Evolutionary conservation across 2,113 vertebrate genomes (phyloP).

Genomic region (Lampris incognitus): DNA sequence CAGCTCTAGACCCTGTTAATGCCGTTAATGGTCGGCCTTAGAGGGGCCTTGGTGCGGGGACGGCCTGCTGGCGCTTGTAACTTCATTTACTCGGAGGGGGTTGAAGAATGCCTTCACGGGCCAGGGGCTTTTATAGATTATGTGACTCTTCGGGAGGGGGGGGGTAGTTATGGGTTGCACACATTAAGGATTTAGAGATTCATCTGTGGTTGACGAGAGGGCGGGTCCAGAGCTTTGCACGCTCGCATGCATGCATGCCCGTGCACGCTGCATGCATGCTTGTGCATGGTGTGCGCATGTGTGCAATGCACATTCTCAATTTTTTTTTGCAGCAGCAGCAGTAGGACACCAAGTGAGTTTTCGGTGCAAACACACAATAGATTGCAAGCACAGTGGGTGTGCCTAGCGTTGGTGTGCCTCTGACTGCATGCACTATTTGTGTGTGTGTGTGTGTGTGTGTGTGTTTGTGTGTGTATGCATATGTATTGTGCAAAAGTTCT

Average conservation of each 20-base stretch:
- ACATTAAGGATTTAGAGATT: slow-evolving; percentile 6
- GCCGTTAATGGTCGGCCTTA: slow-evolving; percentile 62
- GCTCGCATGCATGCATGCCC: neutral
- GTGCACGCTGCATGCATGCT: neutral
- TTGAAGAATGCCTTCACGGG: slow-evolving; percentile 41
- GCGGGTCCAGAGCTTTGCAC: neutral
- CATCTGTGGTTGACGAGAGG: neutral
- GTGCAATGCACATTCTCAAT: neutral
- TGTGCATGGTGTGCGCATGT: slow-evolving; percentile 1
- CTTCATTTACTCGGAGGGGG: slow-evolving; percentile 65
- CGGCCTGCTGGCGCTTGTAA: slow-evolving; percentile 53
- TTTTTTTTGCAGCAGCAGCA: neutral
- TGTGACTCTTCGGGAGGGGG: slow-evolving; percentile 39
- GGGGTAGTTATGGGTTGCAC: slow-evolving; percentile 31
- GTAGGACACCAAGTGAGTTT: neutral
- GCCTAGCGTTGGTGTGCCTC: too few relatives aligned
- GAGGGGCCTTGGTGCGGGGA: slow-evolving; percentile 48
- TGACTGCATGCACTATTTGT: neutral
- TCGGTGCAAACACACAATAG: neutral
- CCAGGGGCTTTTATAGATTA: slow-evolving; percentile 21
- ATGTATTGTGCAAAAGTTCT: slow-evolving; percentile 32
- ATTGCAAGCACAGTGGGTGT: neutral
- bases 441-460: slow-evolving; percentile 19
- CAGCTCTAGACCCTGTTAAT: slow-evolving; percentile 65
- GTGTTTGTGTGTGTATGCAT: slow-evolving; percentile 5